Evolutionary conservation across 2,797 vertebrate genomes (phyloP).

Genomic region (Halcyon smyrnensis): DNA sequence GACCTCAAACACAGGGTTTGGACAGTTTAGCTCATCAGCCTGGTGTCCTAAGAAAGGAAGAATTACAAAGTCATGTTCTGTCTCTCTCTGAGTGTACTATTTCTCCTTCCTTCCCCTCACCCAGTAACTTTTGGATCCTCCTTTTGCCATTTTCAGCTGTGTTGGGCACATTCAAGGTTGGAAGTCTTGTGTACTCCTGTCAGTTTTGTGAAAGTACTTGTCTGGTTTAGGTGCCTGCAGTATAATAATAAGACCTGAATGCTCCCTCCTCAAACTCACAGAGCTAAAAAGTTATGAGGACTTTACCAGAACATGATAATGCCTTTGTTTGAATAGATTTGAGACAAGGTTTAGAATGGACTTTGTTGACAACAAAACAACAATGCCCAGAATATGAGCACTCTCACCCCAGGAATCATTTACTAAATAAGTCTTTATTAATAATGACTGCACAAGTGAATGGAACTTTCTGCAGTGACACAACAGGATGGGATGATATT

Average conservation of each 20-base stretch:
- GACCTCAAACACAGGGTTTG: not conserved
- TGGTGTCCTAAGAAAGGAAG: not conserved
- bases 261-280: not conserved
- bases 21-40: not conserved
- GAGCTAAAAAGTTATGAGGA: not conserved
- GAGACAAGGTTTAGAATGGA: not conserved
- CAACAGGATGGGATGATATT: not conserved
- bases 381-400: not conserved
- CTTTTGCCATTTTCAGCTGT: not conserved
- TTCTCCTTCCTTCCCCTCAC: not conserved
- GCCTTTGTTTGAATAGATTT: not conserved
- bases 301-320: not conserved
- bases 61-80: not conserved
- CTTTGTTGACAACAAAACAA: not conserved
- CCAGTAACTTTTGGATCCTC: not conserved
- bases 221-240: not conserved
- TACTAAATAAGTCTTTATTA: slow-evolving; percentile 47
- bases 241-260: not conserved
- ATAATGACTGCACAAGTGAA: not conserved
- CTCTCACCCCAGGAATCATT: not conserved
- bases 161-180: not conserved
- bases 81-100: not conserved
- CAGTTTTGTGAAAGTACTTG: not conserved
- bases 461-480: not conserved
- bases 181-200: rapidly evolving